Evolutionary conservation across 2,797 vertebrate species (phyloP), one percentile per base, ranked within the genome.

Genomic region (Enteromius trimaculatus): DNA sequence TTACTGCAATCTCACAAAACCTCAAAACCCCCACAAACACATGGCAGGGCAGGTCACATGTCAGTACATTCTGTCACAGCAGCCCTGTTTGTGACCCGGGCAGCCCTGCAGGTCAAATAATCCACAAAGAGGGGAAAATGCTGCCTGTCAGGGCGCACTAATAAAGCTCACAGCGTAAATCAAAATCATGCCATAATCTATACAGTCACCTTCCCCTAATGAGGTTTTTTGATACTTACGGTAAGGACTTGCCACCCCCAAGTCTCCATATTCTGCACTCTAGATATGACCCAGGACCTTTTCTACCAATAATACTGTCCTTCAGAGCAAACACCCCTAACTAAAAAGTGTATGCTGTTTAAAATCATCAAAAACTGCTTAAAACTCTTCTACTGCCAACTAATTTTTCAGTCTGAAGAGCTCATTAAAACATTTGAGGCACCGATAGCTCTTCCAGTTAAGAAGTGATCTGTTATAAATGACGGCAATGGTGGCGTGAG

Each of bases 191-290:
- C 2, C 66, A 49, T 80, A 71, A 79, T 69, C 76, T 65, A 83
- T 53, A 68, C 26, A 26, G 68, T 42, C 85, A 86, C 77, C 82
- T 72, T 82, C 16, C 60, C 34, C 23, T n/a, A 76, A 69, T 65
- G 19, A 44, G 23, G 13, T 42, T 37, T 39, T 26, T 31, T 31
- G 13, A 23, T 8, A 60, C 34, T 42, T 58, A 21, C 13, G 11
- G 5, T 47, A 17, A 16, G 10, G 21, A 42, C 58, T 62, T 62
- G 26, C 60, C 58, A 60, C 23, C 23, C 23, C 23, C 23, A 69
- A 26, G 37, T 69, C 21, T 42, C 34, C 5, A 69, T 69, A 68
- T 39, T n/a, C 65, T 39, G 2, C 1, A 10, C 37, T 10, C 65
- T 23, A 69, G n/a, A 68, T 42, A 42, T 44, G 39, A 13, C 39